These are phyloP conservation scores for Pelosia muscerda DNA, from an alignment of 2,888 invertebrate species.

Conservation along the genomic window DNA sequence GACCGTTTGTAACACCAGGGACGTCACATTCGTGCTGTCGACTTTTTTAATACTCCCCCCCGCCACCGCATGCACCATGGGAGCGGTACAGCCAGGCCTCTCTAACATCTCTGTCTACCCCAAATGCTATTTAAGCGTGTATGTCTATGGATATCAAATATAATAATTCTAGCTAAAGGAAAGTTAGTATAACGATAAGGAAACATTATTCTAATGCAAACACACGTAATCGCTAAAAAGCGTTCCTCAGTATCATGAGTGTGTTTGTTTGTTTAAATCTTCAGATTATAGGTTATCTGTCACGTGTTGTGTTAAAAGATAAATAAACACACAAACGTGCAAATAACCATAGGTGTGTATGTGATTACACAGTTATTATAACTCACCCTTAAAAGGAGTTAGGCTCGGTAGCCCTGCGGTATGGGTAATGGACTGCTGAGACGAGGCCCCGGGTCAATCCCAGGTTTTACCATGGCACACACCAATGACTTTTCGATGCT, in stretches of 20 bases:
- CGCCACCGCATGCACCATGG: no score
- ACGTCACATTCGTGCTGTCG: no score
- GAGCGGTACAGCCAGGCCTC: no score
- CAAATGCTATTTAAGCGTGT: background rate
- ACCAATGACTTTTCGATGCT: no score
- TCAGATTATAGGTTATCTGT: slow-evolving; percentile 10
- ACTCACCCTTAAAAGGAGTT: no score
- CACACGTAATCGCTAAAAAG: background rate
- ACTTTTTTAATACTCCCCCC: no score
- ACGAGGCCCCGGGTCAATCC: no score
- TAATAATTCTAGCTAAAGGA: background rate
- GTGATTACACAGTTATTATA: background rate
- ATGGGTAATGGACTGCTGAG: no score
- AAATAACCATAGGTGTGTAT: background rate
- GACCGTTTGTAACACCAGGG: no score
- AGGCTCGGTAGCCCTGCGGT: no score
- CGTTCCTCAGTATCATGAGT: background rate
- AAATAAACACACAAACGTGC: background rate
- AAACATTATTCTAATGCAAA: background rate
- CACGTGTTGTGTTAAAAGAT: slow-evolving; percentile 6
- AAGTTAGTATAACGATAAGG: background rate
- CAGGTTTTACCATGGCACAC: no score
- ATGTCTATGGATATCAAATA: background rate
- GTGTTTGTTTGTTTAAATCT: slow-evolving; percentile 5
- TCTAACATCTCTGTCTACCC: background rate